A percentile compares a stretch with the other conserved stretches of the same genome.
phyloP scores from a whole-genome alignment of 2,797 vertebrate genomes.

The Thalassophryne amazonica region DNA sequence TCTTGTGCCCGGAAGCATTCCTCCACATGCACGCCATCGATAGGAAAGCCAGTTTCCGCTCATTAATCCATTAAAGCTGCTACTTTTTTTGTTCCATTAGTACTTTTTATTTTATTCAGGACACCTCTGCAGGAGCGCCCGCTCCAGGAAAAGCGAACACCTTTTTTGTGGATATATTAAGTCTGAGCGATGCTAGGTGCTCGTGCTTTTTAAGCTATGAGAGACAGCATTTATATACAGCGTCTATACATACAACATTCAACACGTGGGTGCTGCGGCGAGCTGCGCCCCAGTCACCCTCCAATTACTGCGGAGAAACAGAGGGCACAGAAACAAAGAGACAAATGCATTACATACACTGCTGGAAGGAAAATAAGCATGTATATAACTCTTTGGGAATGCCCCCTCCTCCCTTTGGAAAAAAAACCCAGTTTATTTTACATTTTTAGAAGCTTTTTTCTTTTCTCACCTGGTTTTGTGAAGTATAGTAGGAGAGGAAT shows the following conservation, averaged over 20 bases:
- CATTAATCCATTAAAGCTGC: conserved; percentile 56
- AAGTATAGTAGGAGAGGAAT: conserved; percentile 41
- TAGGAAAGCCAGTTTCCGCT: conserved; percentile 23
- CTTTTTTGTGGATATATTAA: conserved; percentile 80
- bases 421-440: conserved; percentile 78
- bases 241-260: conserved; percentile 84
- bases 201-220: conserved; percentile 80
- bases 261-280: conserved; percentile 63
- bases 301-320: conserved; percentile 42
- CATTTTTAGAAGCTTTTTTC: conserved; percentile 67
- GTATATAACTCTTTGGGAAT: conserved; percentile 76
- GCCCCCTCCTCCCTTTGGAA: conserved; percentile 67
- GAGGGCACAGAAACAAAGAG: conserved; percentile 33
- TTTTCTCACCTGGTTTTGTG: conserved; percentile 51
- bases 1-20: conserved; percentile 3
- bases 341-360: conserved; percentile 53
- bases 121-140: conserved; percentile 70
- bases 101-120: conserved; percentile 75
- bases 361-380: conserved; percentile 67
- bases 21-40: background rate
- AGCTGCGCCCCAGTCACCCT: conserved; percentile 50
- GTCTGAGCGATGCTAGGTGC: conserved; percentile 78
- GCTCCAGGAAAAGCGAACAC: conserved; percentile 64
- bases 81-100: conserved; percentile 69
- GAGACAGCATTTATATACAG: conserved; percentile 86